These are phyloP conservation scores for Stenodema calcarata DNA, from an alignment of 2,888 invertebrate species.

Conservation along the genomic window DNA sequence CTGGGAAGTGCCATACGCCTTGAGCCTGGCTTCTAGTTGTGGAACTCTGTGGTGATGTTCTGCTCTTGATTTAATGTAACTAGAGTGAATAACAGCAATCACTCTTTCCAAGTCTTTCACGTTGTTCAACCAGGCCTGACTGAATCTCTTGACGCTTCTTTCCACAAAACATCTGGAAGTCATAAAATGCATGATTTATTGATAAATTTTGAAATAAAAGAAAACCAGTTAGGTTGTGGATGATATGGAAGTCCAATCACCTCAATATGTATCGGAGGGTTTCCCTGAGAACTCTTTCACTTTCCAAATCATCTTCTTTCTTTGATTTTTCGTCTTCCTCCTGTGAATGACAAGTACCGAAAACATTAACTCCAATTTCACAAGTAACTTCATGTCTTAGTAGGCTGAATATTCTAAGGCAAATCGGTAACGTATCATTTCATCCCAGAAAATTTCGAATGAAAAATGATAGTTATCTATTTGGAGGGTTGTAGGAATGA, in stretches of 20 bases:
- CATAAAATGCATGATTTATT: not conserved
- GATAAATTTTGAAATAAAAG: too few species aligned
- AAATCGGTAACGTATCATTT: too few species aligned
- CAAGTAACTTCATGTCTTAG: too few species aligned
- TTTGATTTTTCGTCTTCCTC: slow-evolving; percentile 34
- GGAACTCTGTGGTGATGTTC: slow-evolving; percentile 55
- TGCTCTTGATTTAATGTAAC: slow-evolving; percentile 53
- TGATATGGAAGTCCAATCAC: slow-evolving; percentile 45
- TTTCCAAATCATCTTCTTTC: slow-evolving; percentile 53
- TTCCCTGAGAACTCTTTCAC: slow-evolving; percentile 56
- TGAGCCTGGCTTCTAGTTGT: slow-evolving; percentile 53
- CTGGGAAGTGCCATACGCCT: slow-evolving; percentile 48
- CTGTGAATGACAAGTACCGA: not conserved
- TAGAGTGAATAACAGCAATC: slow-evolving; percentile 62
- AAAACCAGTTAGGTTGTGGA: not conserved
- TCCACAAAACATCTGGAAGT: slow-evolving; percentile 61
- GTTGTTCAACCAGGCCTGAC: slow-evolving; percentile 63
- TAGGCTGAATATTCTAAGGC: too few species aligned
- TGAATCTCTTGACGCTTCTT: slow-evolving; percentile 63
- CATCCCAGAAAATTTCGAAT: too few species aligned
- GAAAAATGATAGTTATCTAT: too few species aligned
- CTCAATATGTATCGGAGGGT: slow-evolving; percentile 62
- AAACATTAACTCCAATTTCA: too few species aligned
- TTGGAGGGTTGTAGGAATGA: too few species aligned
- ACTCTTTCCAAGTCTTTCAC: slow-evolving; percentile 64